These are phyloP conservation scores for Macrophya annulata DNA, from an alignment of 2,888 invertebrate genomes.

Conservation along the genomic window DNA sequence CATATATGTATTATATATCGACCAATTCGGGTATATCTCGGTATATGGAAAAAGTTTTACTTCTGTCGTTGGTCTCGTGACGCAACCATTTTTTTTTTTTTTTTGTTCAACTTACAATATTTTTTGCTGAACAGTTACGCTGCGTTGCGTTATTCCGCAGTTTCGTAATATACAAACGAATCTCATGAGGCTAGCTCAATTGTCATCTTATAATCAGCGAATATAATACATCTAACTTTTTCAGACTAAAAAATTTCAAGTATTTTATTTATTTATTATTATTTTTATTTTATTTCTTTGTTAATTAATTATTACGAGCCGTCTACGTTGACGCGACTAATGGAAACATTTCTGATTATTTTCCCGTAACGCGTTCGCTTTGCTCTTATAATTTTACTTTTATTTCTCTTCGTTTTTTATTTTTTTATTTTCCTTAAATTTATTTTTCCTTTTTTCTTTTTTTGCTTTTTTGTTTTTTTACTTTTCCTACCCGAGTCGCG, in stretches of 20 bases:
- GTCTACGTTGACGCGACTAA: constrained; percentile 58
- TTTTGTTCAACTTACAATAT: background rate
- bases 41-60: too few species aligned
- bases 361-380: background rate
- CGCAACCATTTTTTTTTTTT: too few species aligned
- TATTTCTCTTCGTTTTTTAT: background rate
- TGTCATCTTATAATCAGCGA: constrained; percentile 62
- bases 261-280: background rate
- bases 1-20: too few species aligned
- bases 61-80: too few species aligned
- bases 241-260: background rate
- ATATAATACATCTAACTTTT: constrained; percentile 57
- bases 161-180: constrained; percentile 58
- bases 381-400: background rate
- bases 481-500: background rate
- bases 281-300: constrained; percentile 45
- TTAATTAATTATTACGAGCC: constrained; percentile 63
- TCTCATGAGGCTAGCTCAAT: constrained; percentile 58
- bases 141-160: background rate
- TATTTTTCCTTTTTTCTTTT: background rate
- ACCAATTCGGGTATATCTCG: too few species aligned
- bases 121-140: background rate
- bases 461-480: background rate
- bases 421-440: too few species aligned
- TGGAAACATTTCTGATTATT: constrained; percentile 61